Percentiles rank a stretch among this genome's conserved stretches.
These are phyloP conservation scores for Nicator chloris DNA, from an alignment of 2,113 vertebrate genomes.

Conservation along the genomic window DNA sequence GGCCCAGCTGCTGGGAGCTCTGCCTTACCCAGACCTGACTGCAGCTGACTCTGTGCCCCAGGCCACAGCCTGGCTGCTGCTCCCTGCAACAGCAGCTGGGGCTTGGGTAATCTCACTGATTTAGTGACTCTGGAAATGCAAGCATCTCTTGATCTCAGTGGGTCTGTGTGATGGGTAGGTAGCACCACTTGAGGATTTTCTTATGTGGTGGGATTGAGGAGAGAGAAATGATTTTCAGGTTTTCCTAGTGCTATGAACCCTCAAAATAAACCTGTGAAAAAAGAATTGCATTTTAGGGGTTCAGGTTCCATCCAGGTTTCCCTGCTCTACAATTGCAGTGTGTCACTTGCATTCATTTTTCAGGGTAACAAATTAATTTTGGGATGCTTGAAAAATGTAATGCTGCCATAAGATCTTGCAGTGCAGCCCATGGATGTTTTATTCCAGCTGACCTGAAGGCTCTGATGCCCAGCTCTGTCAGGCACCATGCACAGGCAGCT, in stretches of 20 bases:
- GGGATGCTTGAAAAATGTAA: background rate
- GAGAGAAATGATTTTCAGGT: background rate
- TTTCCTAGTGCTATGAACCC: background rate
- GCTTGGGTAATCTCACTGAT: background rate
- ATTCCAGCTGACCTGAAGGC: background rate
- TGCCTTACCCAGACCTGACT: background rate
- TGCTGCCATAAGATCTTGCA: background rate
- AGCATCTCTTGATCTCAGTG: background rate
- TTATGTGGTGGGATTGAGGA: background rate
- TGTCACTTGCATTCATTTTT: background rate
- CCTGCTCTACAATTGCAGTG: too few species aligned
- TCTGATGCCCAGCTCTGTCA: background rate
- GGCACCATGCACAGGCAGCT: background rate
- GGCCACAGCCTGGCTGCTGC: background rate
- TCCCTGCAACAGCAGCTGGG: background rate
- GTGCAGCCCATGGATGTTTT: fast-evolving
- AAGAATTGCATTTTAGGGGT: fast-evolving
- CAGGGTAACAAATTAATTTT: background rate
- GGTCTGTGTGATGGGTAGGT: background rate
- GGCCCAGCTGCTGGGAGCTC: background rate
- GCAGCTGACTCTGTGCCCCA: background rate
- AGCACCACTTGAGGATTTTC: background rate
- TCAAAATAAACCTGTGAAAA: background rate
- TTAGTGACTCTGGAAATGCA: background rate
- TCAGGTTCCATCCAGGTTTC: background rate